Base-by-base conservation (phyloP, 2,888 invertebrate genomes). In the Latheticus oryzae region DNA sequence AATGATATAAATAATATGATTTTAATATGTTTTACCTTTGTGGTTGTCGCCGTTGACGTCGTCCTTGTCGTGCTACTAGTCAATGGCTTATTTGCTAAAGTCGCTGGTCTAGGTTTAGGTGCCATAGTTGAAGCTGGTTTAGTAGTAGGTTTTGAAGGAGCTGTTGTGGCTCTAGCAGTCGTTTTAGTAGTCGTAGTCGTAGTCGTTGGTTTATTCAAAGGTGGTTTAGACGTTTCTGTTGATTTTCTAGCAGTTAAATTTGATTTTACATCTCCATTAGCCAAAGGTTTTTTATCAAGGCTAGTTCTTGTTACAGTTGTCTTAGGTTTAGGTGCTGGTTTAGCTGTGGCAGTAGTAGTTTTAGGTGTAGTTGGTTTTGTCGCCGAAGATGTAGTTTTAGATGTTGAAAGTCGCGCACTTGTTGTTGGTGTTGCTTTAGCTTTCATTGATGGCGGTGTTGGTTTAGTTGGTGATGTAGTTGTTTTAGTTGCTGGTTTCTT, bases 261-360 rank as follows among this genome's bases (percentile, higher is more conserved):
- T 17, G 60, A 53, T 69, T 83, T 84, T 1, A 75, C 78, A 40
- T 86, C 86, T 5, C 85, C 86, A 67, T 85, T 86, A 1, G 81
- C 69, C 4, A 83, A 72, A 0, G 84, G 80, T 69, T 84, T 84
- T 69, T 80, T 84, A 15, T 83, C 83, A 21, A 11, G 62, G 9
- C 35, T 54, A 3, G 48, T 15, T 11, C 12, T 48, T n/a, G 26
- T 42, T 13, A 70, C 11, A 33, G 42, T 9, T 38, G 19, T n/a
- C 16, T 9, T 30, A 1, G 48, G 50, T 16, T 26, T 37, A 1
- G 50, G 17, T 8, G 38, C 26, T 17, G 32, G 21, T 12, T 45
- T 45, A 1, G 45, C 5, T 4, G 5, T 12, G 15, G n/a, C n/a
- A n/a, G n/a, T n/a, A n/a, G 61, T 60, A 2, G 69, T 21, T 19